Evolutionary conservation across 2,113 vertebrate species (phyloP), one percentile per base, ranked within the genome.

Genomic region (Cromileptes altivelis): DNA sequence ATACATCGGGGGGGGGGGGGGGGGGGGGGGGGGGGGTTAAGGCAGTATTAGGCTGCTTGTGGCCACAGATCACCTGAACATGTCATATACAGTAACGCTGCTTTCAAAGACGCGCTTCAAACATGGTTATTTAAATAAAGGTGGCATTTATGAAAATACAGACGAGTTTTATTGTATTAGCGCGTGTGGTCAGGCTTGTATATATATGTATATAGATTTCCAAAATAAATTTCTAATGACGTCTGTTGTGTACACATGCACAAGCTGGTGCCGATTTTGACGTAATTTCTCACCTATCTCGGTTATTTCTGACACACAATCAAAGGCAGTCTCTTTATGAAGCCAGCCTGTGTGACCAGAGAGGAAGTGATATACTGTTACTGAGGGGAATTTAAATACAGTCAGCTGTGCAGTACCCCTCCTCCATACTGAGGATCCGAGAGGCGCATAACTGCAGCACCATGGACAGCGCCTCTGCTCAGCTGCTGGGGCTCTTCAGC

Each of bases 371-470:
- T n/a, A 5, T 17, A n/a, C 2, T 10, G 23, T 55, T 42, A 11
- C 11, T 49, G 0, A 57, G 40, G 52, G 19, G 4, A 1, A 27
- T 55, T 17, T 68, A 8, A 9, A 58, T n/a, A 68, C 40, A 63
- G 65, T 56, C 2, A 56, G 53, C n/a, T 60, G 12, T 60, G 64
- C 67, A 33, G 30, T 19, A 30, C 42, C 67, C 53, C 68, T 69
- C 82, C 77, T 75, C 62, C 67, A 21, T 56, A n/a, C 25, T 23
- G 61, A 25, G 70, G 55, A 42, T 62, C n/a, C 50, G n/a, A 50
- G 63, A 70, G 64, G 78, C 69, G 63, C 78, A 84, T 12, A 77
- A 25, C 82, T 93, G 83, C 84, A 92, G 92, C 80, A 93, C 91
- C 91, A 84, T 15, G 86, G 89, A 92, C 89, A 91, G 89, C 65